Conservation (phyloP, 64 coral and sea anemone species). For the Astreopora myriophthalma region DNA sequence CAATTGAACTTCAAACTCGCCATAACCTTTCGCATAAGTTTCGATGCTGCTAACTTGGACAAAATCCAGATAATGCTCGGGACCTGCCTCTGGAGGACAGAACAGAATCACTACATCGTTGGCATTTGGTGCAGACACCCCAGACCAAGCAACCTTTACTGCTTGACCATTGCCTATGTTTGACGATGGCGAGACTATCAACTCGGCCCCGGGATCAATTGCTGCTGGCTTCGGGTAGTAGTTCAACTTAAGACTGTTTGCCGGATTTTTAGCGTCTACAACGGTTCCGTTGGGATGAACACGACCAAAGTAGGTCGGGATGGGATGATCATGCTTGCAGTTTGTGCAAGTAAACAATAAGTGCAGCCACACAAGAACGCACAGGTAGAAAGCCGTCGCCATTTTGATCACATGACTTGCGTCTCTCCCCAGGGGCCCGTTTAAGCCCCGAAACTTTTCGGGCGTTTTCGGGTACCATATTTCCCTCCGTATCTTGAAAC, state of each 20-base stretch:
- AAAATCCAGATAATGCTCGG: constrained; percentile 74
- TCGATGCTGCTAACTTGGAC: constrained; percentile 33
- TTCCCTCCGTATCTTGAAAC: too few relatives aligned
- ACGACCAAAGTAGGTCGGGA: constrained; percentile 81
- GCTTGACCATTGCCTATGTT: constrained; percentile 61
- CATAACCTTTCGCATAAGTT: constrained; percentile 75
- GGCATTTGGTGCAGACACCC: constrained; percentile 29
- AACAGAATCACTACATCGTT: constrained; percentile 64
- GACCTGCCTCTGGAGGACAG: constrained; percentile 48
- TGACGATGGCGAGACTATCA: constrained; percentile 71
- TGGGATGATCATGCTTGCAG: constrained; percentile 62
- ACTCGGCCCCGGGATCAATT: constrained; percentile 23
- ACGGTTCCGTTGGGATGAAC: constrained; percentile 80
- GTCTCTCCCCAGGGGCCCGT: too few relatives aligned
- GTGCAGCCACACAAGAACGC: background rate
- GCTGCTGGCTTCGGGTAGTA: background rate
- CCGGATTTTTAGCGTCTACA: constrained; percentile 76
- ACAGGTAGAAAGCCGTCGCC: background rate
- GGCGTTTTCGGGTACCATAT: too few relatives aligned
- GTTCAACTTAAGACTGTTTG: constrained; percentile 55
- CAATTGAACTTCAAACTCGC: constrained; percentile 57
- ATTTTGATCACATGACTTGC: background rate
- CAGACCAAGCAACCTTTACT: constrained; percentile 72
- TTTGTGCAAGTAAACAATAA: constrained; percentile 9
- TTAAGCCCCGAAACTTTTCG: too few relatives aligned